A percentile compares a stretch with the other conserved stretches of the same genome.
These are phyloP conservation scores for Propithecus coquereli DNA, from an alignment of 2,113 vertebrate species.

Conservation along the genomic window DNA sequence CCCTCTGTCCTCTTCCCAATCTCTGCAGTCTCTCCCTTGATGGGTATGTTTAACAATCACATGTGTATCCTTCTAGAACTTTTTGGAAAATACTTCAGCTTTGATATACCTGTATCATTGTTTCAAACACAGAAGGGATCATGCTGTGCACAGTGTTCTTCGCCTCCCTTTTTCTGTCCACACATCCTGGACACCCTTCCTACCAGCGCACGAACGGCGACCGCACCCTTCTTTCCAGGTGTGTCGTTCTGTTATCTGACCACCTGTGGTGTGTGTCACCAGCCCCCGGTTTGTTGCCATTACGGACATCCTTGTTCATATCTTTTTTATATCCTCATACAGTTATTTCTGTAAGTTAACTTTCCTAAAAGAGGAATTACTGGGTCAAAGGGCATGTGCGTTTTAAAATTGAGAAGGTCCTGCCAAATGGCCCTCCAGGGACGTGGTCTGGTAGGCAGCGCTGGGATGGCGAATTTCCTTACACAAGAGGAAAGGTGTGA, in stretches of 20 bases:
- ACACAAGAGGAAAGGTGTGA: not conserved
- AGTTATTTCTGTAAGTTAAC: not conserved
- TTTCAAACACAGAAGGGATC: not conserved
- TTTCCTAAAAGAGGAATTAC: not conserved
- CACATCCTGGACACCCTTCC: not conserved
- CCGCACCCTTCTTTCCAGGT: not conserved
- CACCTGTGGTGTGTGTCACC: not conserved
- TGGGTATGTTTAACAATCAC: not conserved
- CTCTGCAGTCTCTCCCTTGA: not conserved
- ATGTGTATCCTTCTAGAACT: not conserved
- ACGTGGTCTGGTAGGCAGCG: not conserved
- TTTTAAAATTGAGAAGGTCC: not conserved
- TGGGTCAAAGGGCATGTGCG: not conserved
- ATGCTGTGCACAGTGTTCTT: fast-evolving
- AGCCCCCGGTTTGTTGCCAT: not conserved
- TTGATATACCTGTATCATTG: fast-evolving
- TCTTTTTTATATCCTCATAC: not conserved
- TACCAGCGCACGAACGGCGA: not conserved
- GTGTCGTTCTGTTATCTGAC: not conserved
- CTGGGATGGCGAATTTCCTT: not conserved
- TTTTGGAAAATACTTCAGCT: not conserved
- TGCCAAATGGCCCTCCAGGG: not conserved
- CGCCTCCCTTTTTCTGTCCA: not conserved
- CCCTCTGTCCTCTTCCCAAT: not conserved
- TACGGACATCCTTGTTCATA: not conserved